These are phyloP conservation scores for Argynnis bischoffii DNA, from an alignment of 2,888 invertebrate genomes.

Conservation along the genomic window DNA sequence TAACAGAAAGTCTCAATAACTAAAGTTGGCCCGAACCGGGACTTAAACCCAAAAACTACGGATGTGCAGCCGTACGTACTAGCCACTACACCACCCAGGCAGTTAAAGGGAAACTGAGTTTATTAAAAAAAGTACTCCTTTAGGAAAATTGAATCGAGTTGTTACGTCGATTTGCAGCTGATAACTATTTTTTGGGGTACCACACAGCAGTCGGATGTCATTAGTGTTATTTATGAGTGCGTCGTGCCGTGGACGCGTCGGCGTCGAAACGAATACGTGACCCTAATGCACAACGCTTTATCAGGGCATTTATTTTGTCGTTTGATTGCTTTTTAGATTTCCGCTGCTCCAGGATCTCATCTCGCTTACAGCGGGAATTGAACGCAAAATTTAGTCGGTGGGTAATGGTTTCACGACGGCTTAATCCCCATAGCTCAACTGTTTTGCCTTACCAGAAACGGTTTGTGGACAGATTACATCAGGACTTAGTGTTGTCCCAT, in stretches of 20 bases:
- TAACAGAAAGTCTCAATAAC: too few species aligned
- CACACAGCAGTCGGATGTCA: constrained; percentile 67
- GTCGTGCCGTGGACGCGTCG: constrained; percentile 52
- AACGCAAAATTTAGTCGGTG: constrained; percentile 34
- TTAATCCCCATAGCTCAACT: constrained; percentile 36
- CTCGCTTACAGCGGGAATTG: constrained; percentile 31
- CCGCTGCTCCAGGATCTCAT: constrained; percentile 34
- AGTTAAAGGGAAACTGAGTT: too few species aligned
- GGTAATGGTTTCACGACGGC: constrained; percentile 32
- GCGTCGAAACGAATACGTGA: constrained; percentile 42
- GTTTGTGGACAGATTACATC: constrained; percentile 30
- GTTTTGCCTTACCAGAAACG: constrained; percentile 30
- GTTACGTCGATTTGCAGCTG: constrained; percentile 29
- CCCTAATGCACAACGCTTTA: constrained; percentile 36
- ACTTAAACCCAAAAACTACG: too few species aligned
- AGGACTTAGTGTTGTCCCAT: constrained; percentile 5
- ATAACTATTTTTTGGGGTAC: constrained; percentile 35
- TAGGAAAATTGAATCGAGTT: constrained; percentile 14
- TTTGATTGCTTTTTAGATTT: constrained; percentile 29
- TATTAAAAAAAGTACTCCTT: not conserved
- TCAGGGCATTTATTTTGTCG: constrained; percentile 21
- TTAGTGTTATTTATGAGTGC: constrained; percentile 76
- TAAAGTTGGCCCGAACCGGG: too few species aligned
- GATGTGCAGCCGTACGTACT: too few species aligned
- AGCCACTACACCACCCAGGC: too few species aligned